A percentile compares a stretch with the other conserved stretches of the same genome.
Conservation (phyloP, 2,113 vertebrate genomes). For the Helogale parvula region DNA sequence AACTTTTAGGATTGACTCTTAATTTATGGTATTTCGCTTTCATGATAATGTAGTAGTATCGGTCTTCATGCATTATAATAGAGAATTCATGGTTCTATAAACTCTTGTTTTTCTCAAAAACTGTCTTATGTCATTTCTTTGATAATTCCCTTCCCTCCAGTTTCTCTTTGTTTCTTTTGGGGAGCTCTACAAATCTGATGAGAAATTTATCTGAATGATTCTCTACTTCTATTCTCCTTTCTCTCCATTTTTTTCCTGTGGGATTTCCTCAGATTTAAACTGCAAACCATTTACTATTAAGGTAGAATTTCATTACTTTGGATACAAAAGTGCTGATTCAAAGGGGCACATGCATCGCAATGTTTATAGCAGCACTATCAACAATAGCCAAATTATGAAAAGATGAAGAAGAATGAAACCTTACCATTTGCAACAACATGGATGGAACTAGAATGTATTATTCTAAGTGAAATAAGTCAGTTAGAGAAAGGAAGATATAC, state of each 20-base stretch:
- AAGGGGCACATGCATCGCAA: too few relatives aligned
- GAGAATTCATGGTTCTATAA: not conserved
- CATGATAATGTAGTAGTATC: not conserved
- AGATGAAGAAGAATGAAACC: too few relatives aligned
- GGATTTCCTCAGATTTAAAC: not conserved
- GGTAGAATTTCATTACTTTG: not conserved
- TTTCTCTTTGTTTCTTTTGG: not conserved
- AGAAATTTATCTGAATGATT: not conserved
- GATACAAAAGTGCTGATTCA: not conserved
- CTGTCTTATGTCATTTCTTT: not conserved
- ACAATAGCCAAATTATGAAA: too few relatives aligned
- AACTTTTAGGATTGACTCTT: not conserved
- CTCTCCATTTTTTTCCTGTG: not conserved
- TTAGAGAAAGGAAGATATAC: too few relatives aligned
- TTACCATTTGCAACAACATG: too few relatives aligned
- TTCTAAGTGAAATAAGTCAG: too few relatives aligned
- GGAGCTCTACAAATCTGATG: not conserved
- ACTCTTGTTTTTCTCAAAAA: not conserved
- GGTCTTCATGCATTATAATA: not conserved
- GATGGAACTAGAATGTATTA: too few relatives aligned
- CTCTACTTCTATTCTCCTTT: not conserved
- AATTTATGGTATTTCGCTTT: not conserved
- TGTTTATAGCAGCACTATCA: too few relatives aligned
- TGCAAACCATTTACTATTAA: not conserved
- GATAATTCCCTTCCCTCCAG: not conserved